Conservation (phyloP, 2,888 invertebrate species). For the Hydrotaea cyrtoneurina region DNA sequence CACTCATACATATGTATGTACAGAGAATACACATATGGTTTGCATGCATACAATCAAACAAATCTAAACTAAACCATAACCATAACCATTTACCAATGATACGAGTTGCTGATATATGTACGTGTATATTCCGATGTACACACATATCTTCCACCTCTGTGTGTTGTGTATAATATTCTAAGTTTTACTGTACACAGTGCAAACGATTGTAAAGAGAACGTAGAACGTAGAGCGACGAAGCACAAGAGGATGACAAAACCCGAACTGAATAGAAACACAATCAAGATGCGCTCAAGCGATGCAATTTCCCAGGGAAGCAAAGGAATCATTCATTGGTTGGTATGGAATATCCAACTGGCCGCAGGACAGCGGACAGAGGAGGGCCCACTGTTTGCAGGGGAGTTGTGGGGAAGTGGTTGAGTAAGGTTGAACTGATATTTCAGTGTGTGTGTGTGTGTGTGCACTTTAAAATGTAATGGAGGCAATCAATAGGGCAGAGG, state of each 20-base stretch:
- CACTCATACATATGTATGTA: constrained; percentile 49
- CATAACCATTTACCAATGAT: constrained; percentile 28
- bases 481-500: neutral
- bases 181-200: constrained; percentile 13
- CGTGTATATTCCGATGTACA: constrained; percentile 43
- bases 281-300: constrained; percentile 59
- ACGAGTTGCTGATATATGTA: constrained; percentile 23
- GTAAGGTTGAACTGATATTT: constrained; percentile 48
- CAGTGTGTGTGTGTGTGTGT: constrained; percentile 45
- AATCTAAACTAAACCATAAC: constrained; percentile 32
- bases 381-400: too few relatives aligned
- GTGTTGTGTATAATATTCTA: constrained; percentile 32
- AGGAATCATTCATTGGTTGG: constrained; percentile 9
- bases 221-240: constrained; percentile 36
- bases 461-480: constrained; percentile 22
- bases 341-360: neutral
- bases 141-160: constrained; percentile 36
- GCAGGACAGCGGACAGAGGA: constrained; percentile 8
- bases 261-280: constrained; percentile 4
- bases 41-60: neutral
- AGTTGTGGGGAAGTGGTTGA: constrained; percentile 62
- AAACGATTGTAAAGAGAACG: constrained; percentile 40
- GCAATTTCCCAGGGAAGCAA: constrained; percentile 46
- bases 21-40: too few relatives aligned
- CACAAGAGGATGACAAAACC: neutral